Percentiles rank a stretch among this genome's conserved stretches.
Conservation (phyloP, 1,140 invertebrate species). For the Plutomurus gul region DNA sequence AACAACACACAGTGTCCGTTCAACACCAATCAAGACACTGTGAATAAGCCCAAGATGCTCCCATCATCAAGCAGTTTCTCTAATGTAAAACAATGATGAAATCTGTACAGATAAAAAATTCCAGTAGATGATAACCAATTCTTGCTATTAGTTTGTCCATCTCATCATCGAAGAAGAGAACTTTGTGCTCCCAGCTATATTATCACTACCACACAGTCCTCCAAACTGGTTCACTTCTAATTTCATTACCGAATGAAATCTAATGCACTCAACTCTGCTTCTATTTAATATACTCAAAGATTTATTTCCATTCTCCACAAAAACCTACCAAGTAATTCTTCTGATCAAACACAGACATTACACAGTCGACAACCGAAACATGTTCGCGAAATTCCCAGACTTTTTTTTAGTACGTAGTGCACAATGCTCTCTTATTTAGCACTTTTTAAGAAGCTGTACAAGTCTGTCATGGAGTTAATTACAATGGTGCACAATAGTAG, state of each 20-base stretch:
- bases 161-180: background rate
- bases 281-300: background rate
- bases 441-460: too few relatives aligned
- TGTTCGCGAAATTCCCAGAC: too few relatives aligned
- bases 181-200: background rate
- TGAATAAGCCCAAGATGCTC: background rate
- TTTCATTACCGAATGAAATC: background rate
- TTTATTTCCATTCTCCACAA: constrained; percentile 4
- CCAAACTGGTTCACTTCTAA: background rate
- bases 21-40: too few relatives aligned
- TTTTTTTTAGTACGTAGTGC: too few relatives aligned
- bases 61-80: background rate
- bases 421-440: too few relatives aligned
- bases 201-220: background rate
- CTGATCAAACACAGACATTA: too few relatives aligned
- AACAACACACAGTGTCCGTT: too few relatives aligned
- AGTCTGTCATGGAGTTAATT: too few relatives aligned
- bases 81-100: background rate
- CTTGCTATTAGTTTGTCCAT: background rate
- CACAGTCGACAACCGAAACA: background rate
- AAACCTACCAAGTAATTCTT: background rate
- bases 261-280: background rate
- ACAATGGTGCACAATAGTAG: too few relatives aligned
- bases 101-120: constrained; percentile 6
- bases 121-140: constrained; percentile 1